Evolutionary conservation across 2,888 invertebrate species (phyloP).

Genomic region (Ceramica pisi): DNA sequence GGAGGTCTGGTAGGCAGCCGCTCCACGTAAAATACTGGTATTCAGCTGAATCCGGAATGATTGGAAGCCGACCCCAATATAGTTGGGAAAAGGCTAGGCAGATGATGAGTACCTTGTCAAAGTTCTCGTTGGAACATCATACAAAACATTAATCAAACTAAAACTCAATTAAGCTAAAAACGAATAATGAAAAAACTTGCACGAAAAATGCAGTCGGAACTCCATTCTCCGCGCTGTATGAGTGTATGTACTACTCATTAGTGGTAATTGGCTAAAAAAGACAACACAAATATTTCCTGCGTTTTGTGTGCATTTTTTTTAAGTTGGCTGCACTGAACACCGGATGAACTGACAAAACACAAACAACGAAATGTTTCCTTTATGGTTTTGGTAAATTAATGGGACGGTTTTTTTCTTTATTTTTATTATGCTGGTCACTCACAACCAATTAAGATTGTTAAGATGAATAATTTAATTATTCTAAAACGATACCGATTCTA

Average conservation of each 20-base stretch:
- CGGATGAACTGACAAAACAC: constrained; percentile 55
- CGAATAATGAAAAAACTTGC: not conserved
- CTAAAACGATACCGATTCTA: not conserved
- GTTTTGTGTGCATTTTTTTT: constrained; percentile 44
- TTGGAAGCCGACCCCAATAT: too few species aligned
- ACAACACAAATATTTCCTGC: constrained; percentile 33
- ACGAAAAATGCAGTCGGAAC: constrained; percentile 20
- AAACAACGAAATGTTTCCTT: constrained; percentile 32
- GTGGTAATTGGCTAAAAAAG: constrained; percentile 59
- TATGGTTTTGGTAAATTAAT: constrained; percentile 48
- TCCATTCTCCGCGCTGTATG: constrained; percentile 4
- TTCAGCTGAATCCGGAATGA: too few species aligned
- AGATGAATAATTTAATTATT: not conserved
- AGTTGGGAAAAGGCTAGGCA: too few species aligned
- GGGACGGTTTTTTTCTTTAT: not conserved
- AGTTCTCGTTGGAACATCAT: not conserved
- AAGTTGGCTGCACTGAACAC: constrained; percentile 39
- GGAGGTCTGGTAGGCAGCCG: too few species aligned
- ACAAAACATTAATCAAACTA: constrained; percentile 16
- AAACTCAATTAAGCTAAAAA: constrained; percentile 6
- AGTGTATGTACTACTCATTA: constrained; percentile 42
- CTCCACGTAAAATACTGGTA: too few species aligned
- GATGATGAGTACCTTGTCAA: not conserved
- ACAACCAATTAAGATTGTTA: not conserved
- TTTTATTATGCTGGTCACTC: not conserved